Evolutionary conservation across 2,888 invertebrate species (phyloP), one percentile per base, ranked within the genome.

Genomic region (Leptinotarsa rubiginosa): DNA sequence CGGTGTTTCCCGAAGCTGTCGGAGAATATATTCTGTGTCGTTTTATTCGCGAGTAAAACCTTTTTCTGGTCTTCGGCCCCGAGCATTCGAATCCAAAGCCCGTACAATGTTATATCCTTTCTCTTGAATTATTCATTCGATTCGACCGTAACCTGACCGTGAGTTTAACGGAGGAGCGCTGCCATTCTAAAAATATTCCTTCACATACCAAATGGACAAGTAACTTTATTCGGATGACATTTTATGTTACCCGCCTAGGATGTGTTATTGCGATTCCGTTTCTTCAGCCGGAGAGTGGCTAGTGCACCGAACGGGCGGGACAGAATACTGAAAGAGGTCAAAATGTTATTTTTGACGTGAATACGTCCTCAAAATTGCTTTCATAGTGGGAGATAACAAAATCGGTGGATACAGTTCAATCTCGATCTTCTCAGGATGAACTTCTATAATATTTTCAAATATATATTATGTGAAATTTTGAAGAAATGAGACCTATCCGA

Each of bases 91-190:
- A 56, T 47, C 69, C 69, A 15, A 56, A 22, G 47, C 66, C 72
- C 70, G 64, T 71, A 80, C 81, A 81, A 54, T 41, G 68, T 31
- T n/a, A 56, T 56, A 54, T 54, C 79, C 78, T 71, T 78, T 76
- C 80, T 77, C 78, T 76, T 85, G 84, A 85, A 85, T 85, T 84
- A 85, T 85, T 85, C 85, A 85, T 84, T 79, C 75, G 72, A 76
- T 78, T 77, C 80, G 82, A 78, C 81, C 79, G 82, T 80, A 84
- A 83, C 84, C 83, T 83, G 82, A 84, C 83, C 82, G 83, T 83
- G 82, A 82, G 81, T 82, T 81, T 81, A 83, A 82, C 81, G 78
- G 78, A 76, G 79, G 76, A 78, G 79, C 79, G 79, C 80, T 80
- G 80, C 81, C 80, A 78, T 79, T 79, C 81, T 81, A 79, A 81